Conservation (phyloP, 2,888 invertebrate genomes). For the Sclerodermus sp. region DNA sequence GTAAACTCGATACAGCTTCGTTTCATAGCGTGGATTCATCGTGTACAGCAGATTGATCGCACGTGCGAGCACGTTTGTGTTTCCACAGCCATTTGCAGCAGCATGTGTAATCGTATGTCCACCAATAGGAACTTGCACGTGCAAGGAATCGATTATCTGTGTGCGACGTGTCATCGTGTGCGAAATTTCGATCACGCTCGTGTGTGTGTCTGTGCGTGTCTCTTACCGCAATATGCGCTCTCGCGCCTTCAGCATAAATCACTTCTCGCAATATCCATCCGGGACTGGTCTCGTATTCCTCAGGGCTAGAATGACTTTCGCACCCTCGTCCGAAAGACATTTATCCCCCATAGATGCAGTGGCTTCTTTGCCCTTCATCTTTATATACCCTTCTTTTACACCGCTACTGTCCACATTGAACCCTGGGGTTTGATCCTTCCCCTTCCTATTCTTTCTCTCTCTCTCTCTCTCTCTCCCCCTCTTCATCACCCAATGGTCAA, state of each 20-base stretch:
- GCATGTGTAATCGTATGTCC: too few species aligned
- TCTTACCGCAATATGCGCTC: slow-evolving; percentile 46
- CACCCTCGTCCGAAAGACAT: slow-evolving; percentile 12
- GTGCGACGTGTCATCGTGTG: too few species aligned
- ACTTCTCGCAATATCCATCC: slow-evolving; percentile 51
- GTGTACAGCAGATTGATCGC: too few species aligned
- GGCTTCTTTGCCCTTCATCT: slow-evolving; percentile 14
- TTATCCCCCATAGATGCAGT: slow-evolving; percentile 3
- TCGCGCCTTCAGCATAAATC: slow-evolving; percentile 48
- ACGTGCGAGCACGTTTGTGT: too few species aligned
- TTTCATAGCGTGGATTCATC: too few species aligned
- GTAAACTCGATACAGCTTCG: too few species aligned
- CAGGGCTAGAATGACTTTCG: slow-evolving; percentile 34
- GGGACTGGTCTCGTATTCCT: slow-evolving; percentile 27
- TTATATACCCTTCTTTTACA: slow-evolving; percentile 7
- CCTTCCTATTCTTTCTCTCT: not conserved
- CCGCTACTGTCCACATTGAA: not conserved
- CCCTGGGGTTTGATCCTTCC: too few species aligned
- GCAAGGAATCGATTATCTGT: too few species aligned
- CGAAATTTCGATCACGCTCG: not conserved
- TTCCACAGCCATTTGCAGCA: too few species aligned
- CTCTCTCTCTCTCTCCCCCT: slow-evolving; percentile 3
- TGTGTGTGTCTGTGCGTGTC: slow-evolving; percentile 19
- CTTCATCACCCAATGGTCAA: not conserved
- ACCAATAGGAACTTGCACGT: too few species aligned